Conservation (phyloP, 2,888 invertebrate genomes). For the Melipona bicolor region DNA sequence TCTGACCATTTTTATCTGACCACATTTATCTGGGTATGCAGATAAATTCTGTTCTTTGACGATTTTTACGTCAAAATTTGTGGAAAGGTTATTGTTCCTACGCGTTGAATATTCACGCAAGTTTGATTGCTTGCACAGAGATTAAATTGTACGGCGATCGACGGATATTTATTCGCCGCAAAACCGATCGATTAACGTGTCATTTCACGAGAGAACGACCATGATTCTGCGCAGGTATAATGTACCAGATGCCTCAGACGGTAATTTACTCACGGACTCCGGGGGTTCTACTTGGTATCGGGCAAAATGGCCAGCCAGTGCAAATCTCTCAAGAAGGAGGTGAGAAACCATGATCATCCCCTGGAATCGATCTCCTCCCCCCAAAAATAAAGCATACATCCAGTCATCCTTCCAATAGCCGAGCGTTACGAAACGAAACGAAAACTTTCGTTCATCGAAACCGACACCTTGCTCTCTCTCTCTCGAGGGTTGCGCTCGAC, state of each 20-base stretch:
- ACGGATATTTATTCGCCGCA: neutral
- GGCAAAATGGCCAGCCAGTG: slow-evolving; percentile 82
- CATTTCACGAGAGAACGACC: slow-evolving; percentile 59
- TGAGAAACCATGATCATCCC: slow-evolving; percentile 57
- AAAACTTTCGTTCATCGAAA: neutral
- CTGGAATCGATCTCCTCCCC: neutral
- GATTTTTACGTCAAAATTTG: neutral
- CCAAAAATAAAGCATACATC: neutral
- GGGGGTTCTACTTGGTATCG: slow-evolving; percentile 81
- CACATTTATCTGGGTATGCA: too few relatives aligned
- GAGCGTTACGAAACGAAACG: neutral
- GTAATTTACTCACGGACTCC: slow-evolving; percentile 82
- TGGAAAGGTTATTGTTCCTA: neutral
- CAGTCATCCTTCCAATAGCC: slow-evolving; percentile 2
- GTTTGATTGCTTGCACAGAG: neutral
- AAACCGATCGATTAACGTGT: neutral
- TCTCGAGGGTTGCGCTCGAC: neutral
- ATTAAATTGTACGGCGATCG: neutral
- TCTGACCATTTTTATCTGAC: too few relatives aligned
- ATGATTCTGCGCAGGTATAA: slow-evolving; percentile 79
- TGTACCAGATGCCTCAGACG: slow-evolving; percentile 82
- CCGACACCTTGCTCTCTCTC: neutral
- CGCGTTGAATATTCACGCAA: neutral
- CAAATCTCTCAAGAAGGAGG: slow-evolving; percentile 82
- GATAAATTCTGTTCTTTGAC: neutral